These are phyloP conservation scores for Ricordea florida DNA, from an alignment of 92 coral and sea anemone species.

Conservation along the genomic window DNA sequence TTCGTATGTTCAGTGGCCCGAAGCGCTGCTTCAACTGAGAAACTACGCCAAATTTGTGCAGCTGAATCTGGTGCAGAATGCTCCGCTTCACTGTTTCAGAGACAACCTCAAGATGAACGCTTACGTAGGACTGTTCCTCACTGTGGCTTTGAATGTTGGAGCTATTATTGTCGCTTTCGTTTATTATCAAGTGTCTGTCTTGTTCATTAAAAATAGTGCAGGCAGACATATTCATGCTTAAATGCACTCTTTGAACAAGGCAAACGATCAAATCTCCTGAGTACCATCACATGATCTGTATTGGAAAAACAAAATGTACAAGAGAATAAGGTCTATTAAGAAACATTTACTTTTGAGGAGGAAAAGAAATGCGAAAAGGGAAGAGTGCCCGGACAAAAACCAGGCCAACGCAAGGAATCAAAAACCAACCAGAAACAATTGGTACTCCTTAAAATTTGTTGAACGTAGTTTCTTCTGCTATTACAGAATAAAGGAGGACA, in stretches of 20 bases:
- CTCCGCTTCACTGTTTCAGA: constrained; percentile 71
- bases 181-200: constrained; percentile 42
- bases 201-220: not conserved
- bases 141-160: constrained; percentile 44
- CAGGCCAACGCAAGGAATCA: no score
- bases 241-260: no score
- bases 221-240: not conserved
- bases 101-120: constrained; percentile 67
- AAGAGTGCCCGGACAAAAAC: no score
- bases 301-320: no score
- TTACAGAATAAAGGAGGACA: not conserved
- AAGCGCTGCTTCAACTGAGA: constrained; percentile 60
- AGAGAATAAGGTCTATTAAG: no score
- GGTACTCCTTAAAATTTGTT: not conserved
- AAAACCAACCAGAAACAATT: no score
- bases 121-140: constrained; percentile 46
- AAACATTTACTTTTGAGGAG: no score
- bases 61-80: constrained; percentile 74
- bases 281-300: no score
- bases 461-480: not conserved
- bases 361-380: no score
- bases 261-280: no score
- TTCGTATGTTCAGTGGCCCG: constrained; percentile 81
- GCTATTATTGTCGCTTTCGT: constrained; percentile 40
- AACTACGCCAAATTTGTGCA: constrained; percentile 74